These are phyloP conservation scores for Nettapus auritus DNA, from an alignment of 2,113 vertebrate species.

Conservation along the genomic window DNA sequence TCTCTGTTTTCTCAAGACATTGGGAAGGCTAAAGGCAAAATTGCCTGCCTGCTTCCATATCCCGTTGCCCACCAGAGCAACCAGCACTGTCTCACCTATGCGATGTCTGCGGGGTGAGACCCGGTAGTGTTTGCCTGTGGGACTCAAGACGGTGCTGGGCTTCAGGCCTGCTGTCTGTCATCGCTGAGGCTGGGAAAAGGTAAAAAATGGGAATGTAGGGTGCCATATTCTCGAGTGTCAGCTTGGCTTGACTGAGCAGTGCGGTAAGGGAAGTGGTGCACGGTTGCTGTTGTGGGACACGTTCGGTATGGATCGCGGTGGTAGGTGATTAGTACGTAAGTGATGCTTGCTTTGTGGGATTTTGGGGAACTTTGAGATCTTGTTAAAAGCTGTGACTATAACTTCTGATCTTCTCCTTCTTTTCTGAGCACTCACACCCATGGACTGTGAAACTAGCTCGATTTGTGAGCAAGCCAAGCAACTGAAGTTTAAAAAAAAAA, in stretches of 20 bases:
- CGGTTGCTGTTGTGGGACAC: not conserved
- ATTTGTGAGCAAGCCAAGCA: not conserved
- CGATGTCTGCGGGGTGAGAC: rapidly evolving
- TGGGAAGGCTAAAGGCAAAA: not conserved
- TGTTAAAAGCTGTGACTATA: not conserved
- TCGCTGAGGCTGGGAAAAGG: not conserved
- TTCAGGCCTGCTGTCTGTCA: conserved; percentile 9
- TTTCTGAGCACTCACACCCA: not conserved
- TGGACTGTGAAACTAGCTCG: not conserved
- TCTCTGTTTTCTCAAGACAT: not conserved
- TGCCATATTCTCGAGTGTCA: not conserved
- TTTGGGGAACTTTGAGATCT: conserved; percentile 16
- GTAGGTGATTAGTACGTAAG: not conserved
- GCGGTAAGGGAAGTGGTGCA: not conserved
- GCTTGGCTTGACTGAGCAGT: not conserved
- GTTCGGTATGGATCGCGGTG: not conserved
- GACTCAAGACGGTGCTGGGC: not conserved
- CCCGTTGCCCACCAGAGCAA: not conserved
- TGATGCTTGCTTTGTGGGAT: not conserved
- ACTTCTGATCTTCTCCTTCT: conserved; percentile 20
- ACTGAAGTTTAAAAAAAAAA: not conserved
- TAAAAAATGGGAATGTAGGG: not conserved
- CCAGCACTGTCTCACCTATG: not conserved
- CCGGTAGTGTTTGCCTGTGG: not conserved
- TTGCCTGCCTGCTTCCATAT: not conserved